Base-by-base conservation (phyloP, 1,140 invertebrate genomes). In the Nasonia giraulti region DNA sequence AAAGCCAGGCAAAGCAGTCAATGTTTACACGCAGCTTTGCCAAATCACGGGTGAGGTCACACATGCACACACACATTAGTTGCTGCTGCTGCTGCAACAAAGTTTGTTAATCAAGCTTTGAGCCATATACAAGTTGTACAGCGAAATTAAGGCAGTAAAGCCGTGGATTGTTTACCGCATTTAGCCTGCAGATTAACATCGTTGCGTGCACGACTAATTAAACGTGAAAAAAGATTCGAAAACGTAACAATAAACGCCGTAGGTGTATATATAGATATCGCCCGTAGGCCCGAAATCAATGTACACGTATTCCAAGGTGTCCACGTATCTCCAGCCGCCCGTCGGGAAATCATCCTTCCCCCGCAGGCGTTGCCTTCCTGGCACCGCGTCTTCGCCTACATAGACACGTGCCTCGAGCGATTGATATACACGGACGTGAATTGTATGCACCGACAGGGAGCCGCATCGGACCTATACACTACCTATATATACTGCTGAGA, bases 301-400 rank as follows among this genome's bases (percentile, higher is more conserved):
- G 75, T 37, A 20, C 7, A 20, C 12, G 11, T 17, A 73, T 14
- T n/a, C 69, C 5, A 33, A 76, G 17, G 37, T 44, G 17, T 50
- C 75, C 40, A 7, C 27, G 12, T 79, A 79, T 66, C 27, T 27
- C 62, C 17, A 31, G 50, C 77, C 12, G 66, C 27, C 78, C 78
- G 12, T 27, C 66, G 78, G 78, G 78, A 80, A 80, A 80, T 80
- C 78, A 80, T 68, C 62, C 23, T 1, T 50, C 20, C 78, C 62
- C 7, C 40, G 8, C 8, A 44, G 40, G n/a, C 75, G 44, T 17
- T 75, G 27, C 5, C 31, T 37, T n/a, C 73, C 14, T 62, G 55
- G 4, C 5, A 62, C 55, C 7, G 20, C 20, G 55, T 62, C 55
- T 62, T 62, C 7, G 55, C 55, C 5, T n/a, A 62, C 17, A 62